phyloP scores from a whole-genome alignment of 2,888 invertebrate genomes.

The Omphaloscelis lunosa region DNA sequence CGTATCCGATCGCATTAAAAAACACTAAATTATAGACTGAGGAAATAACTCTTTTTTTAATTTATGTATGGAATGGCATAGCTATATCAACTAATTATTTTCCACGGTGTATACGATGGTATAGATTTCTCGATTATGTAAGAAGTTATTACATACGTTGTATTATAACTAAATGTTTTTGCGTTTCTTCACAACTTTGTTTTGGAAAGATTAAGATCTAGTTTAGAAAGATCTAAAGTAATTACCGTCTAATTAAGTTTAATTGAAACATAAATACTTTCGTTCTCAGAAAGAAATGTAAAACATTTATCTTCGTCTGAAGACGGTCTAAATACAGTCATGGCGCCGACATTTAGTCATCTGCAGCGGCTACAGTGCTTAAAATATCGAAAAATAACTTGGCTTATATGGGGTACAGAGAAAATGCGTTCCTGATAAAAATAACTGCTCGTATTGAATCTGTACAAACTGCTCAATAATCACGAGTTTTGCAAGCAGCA shows the following conservation, averaged over 20 bases:
- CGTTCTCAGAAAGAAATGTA: conserved; percentile 45
- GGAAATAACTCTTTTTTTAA: conserved; percentile 26
- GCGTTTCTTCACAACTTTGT: conserved; percentile 8
- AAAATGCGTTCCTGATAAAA: conserved; percentile 68
- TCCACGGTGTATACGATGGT: background rate
- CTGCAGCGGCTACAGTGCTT: conserved; percentile 18
- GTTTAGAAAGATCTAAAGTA: conserved; percentile 6
- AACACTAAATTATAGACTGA: conserved; percentile 32
- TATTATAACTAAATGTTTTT: background rate
- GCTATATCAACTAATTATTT: conserved; percentile 5
- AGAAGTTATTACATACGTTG: background rate
- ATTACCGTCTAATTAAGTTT: conserved; percentile 13
- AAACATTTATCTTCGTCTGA: conserved; percentile 30
- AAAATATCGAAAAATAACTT: conserved; percentile 50
- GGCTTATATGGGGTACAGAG: conserved; percentile 53
- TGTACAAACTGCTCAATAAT: conserved; percentile 49
- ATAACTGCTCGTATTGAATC: conserved; percentile 63
- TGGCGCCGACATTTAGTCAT: conserved; percentile 45
- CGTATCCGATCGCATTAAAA: conserved; percentile 55
- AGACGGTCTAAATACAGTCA: conserved; percentile 39
- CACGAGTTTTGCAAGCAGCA: conserved; percentile 51
- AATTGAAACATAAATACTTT: conserved; percentile 38
- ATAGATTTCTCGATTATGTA: conserved; percentile 21
- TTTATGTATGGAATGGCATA: conserved; percentile 42
- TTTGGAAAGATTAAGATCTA: conserved; percentile 10